Evolutionary conservation across 2,888 invertebrate genomes (phyloP).

Genomic region (Elysia crispata): DNA sequence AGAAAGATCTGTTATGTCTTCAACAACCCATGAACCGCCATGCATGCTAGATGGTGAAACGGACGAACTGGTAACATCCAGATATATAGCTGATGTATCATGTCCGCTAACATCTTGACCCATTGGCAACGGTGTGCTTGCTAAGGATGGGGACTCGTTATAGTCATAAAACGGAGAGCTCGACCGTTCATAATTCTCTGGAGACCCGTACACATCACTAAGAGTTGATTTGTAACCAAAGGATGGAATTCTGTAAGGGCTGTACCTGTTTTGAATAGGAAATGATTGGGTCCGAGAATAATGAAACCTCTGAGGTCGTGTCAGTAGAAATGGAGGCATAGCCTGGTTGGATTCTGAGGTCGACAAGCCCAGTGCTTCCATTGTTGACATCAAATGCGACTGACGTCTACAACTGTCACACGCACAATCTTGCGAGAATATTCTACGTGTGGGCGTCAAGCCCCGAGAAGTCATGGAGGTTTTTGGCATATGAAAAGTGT

Average conservation of each 20-base stretch:
- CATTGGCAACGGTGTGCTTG: no score
- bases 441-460: no score
- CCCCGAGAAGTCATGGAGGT: no score
- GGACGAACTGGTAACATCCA: no score
- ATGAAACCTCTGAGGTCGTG: slow-evolving; percentile 37
- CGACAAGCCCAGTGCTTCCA: slow-evolving; percentile 44
- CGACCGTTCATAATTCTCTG: slow-evolving; percentile 30
- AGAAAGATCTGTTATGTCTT: slow-evolving; percentile 46
- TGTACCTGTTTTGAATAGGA: slow-evolving; percentile 1
- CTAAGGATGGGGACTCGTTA: no score
- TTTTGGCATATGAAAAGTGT: no score
- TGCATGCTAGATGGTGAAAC: no score
- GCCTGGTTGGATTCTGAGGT: slow-evolving; percentile 37
- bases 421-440: slow-evolving; percentile 23
- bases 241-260: neutral
- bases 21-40: neutral
- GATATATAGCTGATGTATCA: no score
- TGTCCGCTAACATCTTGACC: no score
- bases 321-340: slow-evolving; percentile 25
- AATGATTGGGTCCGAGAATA: neutral
- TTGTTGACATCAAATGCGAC: slow-evolving; percentile 41
- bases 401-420: slow-evolving; percentile 44
- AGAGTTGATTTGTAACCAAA: slow-evolving; percentile 21
- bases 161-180: slow-evolving; percentile 34
- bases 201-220: slow-evolving; percentile 27